Percentiles rank a stretch among this genome's conserved stretches.
These are phyloP conservation scores for Brachionus plicatilis DNA, from an alignment of 1,140 invertebrate species.

Conservation along the genomic window DNA sequence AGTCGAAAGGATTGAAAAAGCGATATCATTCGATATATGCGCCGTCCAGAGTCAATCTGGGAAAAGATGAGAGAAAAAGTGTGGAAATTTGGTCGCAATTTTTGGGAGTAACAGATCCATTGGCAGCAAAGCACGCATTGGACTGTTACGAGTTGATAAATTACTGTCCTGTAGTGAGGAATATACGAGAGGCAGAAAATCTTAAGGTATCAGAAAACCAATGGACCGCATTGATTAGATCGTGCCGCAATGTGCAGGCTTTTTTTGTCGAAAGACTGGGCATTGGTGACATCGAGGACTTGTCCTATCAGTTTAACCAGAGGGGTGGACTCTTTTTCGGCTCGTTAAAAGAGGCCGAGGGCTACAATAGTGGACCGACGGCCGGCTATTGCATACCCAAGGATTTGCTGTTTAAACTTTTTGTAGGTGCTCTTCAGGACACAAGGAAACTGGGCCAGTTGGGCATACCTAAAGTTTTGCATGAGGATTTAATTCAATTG, in stretches of 20 bases:
- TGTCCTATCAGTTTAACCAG: constrained; percentile 9
- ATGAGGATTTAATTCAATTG: not conserved
- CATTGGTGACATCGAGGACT: not conserved
- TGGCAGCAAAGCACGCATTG: not conserved
- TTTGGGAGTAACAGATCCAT: not conserved
- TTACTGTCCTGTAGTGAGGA: not conserved
- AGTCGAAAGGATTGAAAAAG: not conserved
- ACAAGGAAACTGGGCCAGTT: not conserved
- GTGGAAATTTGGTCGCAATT: constrained; percentile 4
- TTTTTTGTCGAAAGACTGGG: constrained; percentile 15
- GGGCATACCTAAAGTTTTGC: not conserved
- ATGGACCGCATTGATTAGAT: constrained; percentile 6
- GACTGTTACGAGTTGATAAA: not conserved
- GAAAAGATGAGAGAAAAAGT: constrained; percentile 1
- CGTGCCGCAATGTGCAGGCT: not conserved
- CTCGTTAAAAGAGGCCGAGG: not conserved
- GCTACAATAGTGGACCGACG: constrained; percentile 1
- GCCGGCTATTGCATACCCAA: not conserved
- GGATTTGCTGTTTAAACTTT: not conserved
- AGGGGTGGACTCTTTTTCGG: not conserved
- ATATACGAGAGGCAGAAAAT: not conserved
- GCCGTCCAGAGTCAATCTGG: not conserved
- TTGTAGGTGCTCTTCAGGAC: not conserved
- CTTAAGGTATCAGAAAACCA: not conserved
- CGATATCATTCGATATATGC: not conserved